A percentile compares a stretch with the other conserved stretches of the same genome.
These are phyloP conservation scores for Torymus auratus DNA, from an alignment of 2,888 invertebrate genomes.

Conservation along the genomic window DNA sequence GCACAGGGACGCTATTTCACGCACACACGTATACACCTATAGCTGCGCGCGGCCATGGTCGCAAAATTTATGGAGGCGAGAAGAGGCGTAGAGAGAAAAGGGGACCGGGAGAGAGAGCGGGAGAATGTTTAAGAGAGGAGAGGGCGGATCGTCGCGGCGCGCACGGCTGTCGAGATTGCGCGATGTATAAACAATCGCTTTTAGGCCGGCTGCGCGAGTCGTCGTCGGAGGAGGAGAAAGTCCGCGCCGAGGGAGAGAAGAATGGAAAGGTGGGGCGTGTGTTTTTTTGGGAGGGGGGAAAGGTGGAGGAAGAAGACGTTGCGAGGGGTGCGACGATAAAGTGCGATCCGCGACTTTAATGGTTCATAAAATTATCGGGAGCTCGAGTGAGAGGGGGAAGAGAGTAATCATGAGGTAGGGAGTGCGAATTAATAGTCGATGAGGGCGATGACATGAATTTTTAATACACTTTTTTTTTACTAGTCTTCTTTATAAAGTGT, in stretches of 20 bases:
- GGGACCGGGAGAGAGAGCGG: conserved; percentile 1
- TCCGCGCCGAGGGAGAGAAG: conserved; percentile 1
- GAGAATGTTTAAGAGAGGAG: conserved; percentile 22
- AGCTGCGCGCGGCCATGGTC: not conserved
- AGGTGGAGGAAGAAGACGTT: not conserved
- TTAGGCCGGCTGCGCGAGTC: not conserved
- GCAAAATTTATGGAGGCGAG: conserved; percentile 54
- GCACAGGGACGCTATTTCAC: conserved; percentile 1
- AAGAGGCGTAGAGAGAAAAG: conserved; percentile 25
- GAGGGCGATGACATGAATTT: not conserved
- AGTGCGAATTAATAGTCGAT: conserved; percentile 28
- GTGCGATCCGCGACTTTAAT: conserved; percentile 41
- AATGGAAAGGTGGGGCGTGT: not conserved
- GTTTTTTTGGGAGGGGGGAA: not conserved
- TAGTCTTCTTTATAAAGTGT: too few species aligned
- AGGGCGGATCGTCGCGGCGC: conserved; percentile 39
- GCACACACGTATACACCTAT: not conserved
- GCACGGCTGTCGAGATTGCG: conserved; percentile 44
- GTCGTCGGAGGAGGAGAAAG: conserved; percentile 22
- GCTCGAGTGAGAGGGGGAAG: not conserved
- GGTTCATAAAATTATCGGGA: conserved; percentile 55
- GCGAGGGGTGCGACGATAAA: conserved; percentile 9
- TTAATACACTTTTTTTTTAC: not conserved
- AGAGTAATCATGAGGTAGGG: conserved; percentile 24
- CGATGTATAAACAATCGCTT: conserved; percentile 52